A percentile compares a stretch with the other conserved stretches of the same genome.
These are phyloP conservation scores for Lasioglossum calceatum DNA, from an alignment of 2,888 invertebrate genomes.

Conservation along the genomic window DNA sequence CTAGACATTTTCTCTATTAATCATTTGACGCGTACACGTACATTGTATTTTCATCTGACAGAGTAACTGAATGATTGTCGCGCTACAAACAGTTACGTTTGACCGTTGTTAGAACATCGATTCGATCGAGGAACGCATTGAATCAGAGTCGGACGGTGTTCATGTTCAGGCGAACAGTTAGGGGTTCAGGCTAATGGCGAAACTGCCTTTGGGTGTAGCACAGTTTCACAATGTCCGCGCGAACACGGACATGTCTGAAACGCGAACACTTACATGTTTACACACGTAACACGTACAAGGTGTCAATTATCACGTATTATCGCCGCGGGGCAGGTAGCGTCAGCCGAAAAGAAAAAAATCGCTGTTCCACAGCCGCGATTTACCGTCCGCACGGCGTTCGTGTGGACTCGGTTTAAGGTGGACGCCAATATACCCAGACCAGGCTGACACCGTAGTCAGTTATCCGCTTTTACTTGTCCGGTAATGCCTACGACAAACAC, in stretches of 20 bases:
- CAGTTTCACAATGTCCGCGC: slow-evolving; percentile 59
- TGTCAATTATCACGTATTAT: slow-evolving; percentile 82
- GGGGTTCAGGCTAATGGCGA: slow-evolving; percentile 36
- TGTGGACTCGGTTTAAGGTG: slow-evolving; percentile 53
- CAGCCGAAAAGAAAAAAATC: slow-evolving; percentile 59
- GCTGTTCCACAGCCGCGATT: slow-evolving; percentile 55
- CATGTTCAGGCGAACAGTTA: neutral
- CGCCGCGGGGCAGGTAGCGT: slow-evolving; percentile 74
- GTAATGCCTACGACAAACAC: slow-evolving; percentile 81
- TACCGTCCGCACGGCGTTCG: slow-evolving; percentile 33
- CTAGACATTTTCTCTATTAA: neutral
- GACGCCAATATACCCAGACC: slow-evolving; percentile 52
- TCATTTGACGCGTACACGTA: neutral
- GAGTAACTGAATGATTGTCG: neutral
- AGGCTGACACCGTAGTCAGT: slow-evolving; percentile 47
- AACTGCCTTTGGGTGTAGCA: slow-evolving; percentile 51
- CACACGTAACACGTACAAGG: slow-evolving; percentile 72
- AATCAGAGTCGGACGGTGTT: neutral
- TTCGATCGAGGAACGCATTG: neutral
- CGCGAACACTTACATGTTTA: slow-evolving; percentile 51
- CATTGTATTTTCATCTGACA: neutral
- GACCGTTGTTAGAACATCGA: neutral
- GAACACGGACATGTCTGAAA: slow-evolving; percentile 47
- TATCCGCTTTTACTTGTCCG: slow-evolving; percentile 69
- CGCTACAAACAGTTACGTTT: neutral